Base-by-base conservation (phyloP, 2,888 invertebrate genomes). In the Stegana nigrithorax region DNA sequence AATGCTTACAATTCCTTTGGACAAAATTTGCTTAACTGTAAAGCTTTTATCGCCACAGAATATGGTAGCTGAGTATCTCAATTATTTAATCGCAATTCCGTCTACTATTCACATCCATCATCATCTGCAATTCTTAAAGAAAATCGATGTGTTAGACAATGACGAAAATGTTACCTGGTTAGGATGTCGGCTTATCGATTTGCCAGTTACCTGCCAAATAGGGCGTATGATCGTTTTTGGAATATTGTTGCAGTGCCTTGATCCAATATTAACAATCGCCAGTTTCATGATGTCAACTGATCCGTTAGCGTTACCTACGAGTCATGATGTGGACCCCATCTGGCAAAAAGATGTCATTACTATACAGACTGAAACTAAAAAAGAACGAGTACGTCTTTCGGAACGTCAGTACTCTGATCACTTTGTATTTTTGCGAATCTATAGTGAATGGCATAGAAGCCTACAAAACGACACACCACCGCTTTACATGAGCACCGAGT, bases 171-270 rank as follows among this genome's bases (percentile, higher is more conserved):
- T 97, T 53, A 96, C 96, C 0, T 75, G 72, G 70, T 51, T 81
- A 21, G 97, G 97, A 0, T 91, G 91, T 65, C 94, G 96, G 75
- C 86, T 98, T 47, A 87, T 96, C 5, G 95, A 97, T 81, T 86
- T 98, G 47, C 95, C 97, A 0, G 89, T 97, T 1, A 94, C 96
- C 70, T 96, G 97, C 0, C 91, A 93, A 70, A 87, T 95, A 8
- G 97, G 95, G 0, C 96, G 97, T 85, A 93, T 95, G 90, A 87
- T 98, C 66, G 87, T 98, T 1, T 95, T 94, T 83, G 92, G 94
- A 2, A 92, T 96, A 55, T 91, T 96, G 0, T 89, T 98, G 72
- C 94, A 94, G 84, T 98, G 98, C 83, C 87, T 98, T 25, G 96
- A 97, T 85, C 98, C 98, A 1, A 89, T 98, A 17, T 86, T 98